Base-by-base conservation (phyloP, 2,797 vertebrate genomes). In the Heterohyrax brucei region DNA sequence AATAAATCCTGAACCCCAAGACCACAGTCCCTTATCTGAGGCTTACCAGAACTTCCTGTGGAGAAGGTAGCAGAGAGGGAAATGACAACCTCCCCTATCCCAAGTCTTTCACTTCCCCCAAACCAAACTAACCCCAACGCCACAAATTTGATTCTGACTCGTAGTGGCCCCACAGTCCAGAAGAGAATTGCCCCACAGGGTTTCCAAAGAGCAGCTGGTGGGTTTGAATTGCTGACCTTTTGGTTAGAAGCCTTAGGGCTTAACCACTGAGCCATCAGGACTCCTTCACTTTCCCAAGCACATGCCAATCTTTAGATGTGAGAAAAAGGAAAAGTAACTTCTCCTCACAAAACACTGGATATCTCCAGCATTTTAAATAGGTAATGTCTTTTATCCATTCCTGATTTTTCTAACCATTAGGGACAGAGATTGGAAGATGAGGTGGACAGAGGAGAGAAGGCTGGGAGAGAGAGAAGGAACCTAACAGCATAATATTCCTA, bases 31-130 rank as follows among this genome's bases (percentile, higher is more conserved):
- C 44, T 68, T 73, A 64, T 16, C 68, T 95, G 48, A 88, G 72
- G 72, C 46, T 89, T 85, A 28, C 50, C 75, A 53, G 39, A 61
- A 91, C 59, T 86, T 94, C 79, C 87, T 94, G 78, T 61, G 93
- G 80, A 70, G 16, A 80, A 13, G 21, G 24, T 2, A 64, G 30
- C 10, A 84, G 77, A 78, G 59, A 14, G 33, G 30, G 33, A 85
- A 95, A 73, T 66, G 66, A 90, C 19, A n/a, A 13, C 7, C 16
- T 8, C 48, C 9, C 10, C 53, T 56, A 26, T 6, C 16, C 10
- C 24, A 86, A 80, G 44, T 26, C 76, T 95, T 81, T 61, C n/a
- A 56, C 61, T 46, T 79, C 75, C 46, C 28, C 82, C n/a, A 30
- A 39, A 13, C 53, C 12, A 56, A 56, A 56, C 53, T 16, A 56